Percentiles rank a stretch among this genome's conserved stretches.
phyloP scores from a whole-genome alignment of 2,797 vertebrate species.

The Craterocephalus amniculus region DNA sequence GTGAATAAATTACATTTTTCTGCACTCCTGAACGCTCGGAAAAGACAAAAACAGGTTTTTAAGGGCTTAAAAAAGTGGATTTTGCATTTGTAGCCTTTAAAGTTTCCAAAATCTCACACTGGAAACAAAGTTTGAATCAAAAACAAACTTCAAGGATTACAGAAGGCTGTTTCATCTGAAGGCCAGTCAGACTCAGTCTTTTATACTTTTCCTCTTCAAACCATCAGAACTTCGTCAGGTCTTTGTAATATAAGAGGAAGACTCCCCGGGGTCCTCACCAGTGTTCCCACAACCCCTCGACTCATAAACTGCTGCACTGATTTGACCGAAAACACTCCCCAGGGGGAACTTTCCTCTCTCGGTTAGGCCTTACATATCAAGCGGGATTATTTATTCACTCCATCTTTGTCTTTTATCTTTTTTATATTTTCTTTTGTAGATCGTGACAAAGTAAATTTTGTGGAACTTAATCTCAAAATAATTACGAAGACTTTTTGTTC shows the following conservation, averaged over 20 bases:
- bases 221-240: constrained; percentile 4
- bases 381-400: background rate
- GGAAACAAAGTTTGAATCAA: background rate
- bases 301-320: background rate
- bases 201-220: constrained; percentile 3
- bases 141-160: background rate
- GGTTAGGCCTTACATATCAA: background rate
- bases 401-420: too few species aligned
- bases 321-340: background rate
- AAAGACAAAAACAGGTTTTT: too few species aligned
- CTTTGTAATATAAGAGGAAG: constrained; percentile 2
- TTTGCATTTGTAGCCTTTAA: too few species aligned
- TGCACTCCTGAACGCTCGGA: too few species aligned
- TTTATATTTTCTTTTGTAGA: too few species aligned
- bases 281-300: background rate
- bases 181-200: background rate
- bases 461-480: background rate
- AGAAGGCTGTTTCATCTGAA: background rate
- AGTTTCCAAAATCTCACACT: background rate
- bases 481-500: background rate
- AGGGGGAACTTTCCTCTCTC: background rate
- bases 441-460: background rate
- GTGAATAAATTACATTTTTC: too few species aligned
- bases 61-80: too few species aligned
- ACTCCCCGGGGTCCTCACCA: background rate